phyloP scores from a whole-genome alignment of 1,140 invertebrate genomes.

The Patella vulgata region DNA sequence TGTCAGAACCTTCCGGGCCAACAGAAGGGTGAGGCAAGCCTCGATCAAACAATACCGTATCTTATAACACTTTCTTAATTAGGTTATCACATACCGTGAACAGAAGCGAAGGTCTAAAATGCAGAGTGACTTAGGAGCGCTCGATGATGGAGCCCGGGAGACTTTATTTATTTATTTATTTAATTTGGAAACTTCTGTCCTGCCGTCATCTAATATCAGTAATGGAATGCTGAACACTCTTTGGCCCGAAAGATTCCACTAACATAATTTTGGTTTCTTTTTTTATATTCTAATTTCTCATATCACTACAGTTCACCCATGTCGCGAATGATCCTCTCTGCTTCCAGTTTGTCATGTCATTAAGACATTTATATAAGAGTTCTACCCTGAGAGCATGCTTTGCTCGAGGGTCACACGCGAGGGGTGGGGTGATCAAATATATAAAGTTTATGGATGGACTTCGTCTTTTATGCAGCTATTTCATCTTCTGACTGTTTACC shows the following conservation, averaged over 20 bases:
- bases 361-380: too few relatives aligned
- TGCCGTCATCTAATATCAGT: conserved; percentile 3
- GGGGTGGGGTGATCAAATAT: not conserved
- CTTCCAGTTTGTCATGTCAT: not conserved
- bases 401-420: not conserved
- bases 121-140: not conserved
- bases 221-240: conserved; percentile 27
- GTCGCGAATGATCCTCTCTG: not conserved
- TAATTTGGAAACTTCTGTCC: too few relatives aligned
- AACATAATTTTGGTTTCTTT: too few relatives aligned
- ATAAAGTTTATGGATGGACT: not conserved
- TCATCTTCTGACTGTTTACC: conserved; percentile 57
- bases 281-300: not conserved
- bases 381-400: too few relatives aligned
- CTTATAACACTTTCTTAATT: not conserved
- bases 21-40: conserved; percentile 14
- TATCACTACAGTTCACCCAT: not conserved
- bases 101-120: not conserved
- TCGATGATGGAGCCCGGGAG: conserved; percentile 2
- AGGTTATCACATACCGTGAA: not conserved
- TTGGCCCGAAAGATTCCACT: conserved; percentile 20
- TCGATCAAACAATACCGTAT: not conserved
- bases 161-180: not conserved
- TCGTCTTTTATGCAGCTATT: not conserved
- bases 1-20: conserved; percentile 13